A percentile compares a stretch with the other conserved stretches of the same genome.
Evolutionary conservation across 92 coral and sea anemone species (phyloP).

Genomic region (Heteractis magnifica): DNA sequence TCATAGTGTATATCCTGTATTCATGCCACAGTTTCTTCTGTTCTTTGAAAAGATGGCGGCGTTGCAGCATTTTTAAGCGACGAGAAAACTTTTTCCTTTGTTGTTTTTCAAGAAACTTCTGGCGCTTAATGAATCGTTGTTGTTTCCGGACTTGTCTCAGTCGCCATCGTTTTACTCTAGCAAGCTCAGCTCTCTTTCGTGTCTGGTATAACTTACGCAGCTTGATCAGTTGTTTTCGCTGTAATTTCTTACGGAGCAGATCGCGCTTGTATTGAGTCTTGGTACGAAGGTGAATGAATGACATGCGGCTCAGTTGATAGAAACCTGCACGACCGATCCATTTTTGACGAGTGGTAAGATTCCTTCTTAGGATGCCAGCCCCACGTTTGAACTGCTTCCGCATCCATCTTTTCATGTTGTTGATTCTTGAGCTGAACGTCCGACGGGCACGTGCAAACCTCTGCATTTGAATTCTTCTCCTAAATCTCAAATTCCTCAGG

Average conservation of each 20-base stretch:
- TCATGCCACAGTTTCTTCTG: not conserved
- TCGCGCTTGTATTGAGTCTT: not conserved
- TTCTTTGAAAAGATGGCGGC: not conserved
- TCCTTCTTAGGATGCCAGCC: not conserved
- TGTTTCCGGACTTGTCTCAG: not conserved
- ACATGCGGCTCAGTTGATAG: conserved; percentile 8
- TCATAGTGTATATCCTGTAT: not conserved
- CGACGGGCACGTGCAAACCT: not conserved
- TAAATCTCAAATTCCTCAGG: not conserved
- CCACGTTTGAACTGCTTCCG: not conserved
- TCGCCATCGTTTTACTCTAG: conserved; percentile 5
- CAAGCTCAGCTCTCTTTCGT: not conserved
- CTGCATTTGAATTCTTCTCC: not conserved
- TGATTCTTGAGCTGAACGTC: not conserved
- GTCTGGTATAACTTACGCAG: not conserved
- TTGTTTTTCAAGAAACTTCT: not conserved
- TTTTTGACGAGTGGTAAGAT: not conserved
- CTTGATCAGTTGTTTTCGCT: not conserved
- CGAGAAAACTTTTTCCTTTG: not conserved
- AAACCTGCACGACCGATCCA: conserved; percentile 1
- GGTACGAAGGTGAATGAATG: conserved; percentile 1
- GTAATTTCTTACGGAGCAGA: not conserved
- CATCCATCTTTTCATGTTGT: not conserved
- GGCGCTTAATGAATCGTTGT: not conserved
- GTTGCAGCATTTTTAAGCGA: not conserved